Evolutionary conservation across 2,113 vertebrate genomes (phyloP), one percentile per base, ranked within the genome.

Genomic region (Sylvicapra grimmia): DNA sequence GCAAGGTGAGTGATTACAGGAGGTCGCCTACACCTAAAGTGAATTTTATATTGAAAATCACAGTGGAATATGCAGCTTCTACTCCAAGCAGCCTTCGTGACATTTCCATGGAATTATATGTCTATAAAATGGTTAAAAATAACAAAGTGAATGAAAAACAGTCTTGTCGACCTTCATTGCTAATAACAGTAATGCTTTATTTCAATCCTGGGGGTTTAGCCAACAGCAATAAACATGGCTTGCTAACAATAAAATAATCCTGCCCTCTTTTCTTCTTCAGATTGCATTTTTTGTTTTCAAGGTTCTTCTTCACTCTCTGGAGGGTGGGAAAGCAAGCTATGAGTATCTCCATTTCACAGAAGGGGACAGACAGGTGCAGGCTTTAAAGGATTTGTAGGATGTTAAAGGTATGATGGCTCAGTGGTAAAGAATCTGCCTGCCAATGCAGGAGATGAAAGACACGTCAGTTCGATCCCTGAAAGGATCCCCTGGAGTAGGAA

Each of bases 21-120:
- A 59, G 8, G 54, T 12, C 8, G 4, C 7, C 36, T 63, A 14
- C 0, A 18, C 59, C 86, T 29, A 31, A 21, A 47, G 82, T 94
- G 82, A 90, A 54, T 72, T 80, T 96, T 85, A 54, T 31, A 92
- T 88, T 79, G 89, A 96, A 96, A 94, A 68, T 86, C 95, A 72
- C 58, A 58, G 9, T 10, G 51, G 44, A 75, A 29, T 16, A 19
- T 2, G 25, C 58, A 51, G 65, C 49, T 65, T 68, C 72, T 15
- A 44, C 80, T 53, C 61, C 49, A 13, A 90, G 79, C 68, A 8
- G 54, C 44, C 82, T 83, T 33, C 8, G 9, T 36, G 54, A 56
- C 79, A 58, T 19, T 79, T 36, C 33, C 58, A 44, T 33, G 56
- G 31, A 86, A 94, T 84, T 9, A 14, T 16, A 49, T 14, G 40